A percentile compares a stretch with the other conserved stretches of the same genome.
Evolutionary conservation across 2,888 invertebrate genomes (phyloP).

Genomic region (Pilophorus perplexus): DNA sequence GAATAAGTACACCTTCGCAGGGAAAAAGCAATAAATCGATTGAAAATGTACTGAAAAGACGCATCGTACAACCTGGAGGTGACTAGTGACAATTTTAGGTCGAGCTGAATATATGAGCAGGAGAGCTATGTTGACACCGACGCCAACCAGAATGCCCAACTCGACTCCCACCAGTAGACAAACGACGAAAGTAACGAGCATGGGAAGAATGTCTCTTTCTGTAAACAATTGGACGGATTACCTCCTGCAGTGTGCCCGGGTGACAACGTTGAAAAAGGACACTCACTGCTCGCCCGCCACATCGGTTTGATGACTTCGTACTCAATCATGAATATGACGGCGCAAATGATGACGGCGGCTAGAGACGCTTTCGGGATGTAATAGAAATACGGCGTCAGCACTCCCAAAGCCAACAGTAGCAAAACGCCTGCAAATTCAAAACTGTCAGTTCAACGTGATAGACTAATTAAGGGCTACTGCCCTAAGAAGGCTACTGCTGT

Average conservation of each 20-base stretch:
- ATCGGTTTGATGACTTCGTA: constrained; percentile 80
- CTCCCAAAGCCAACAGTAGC: constrained; percentile 77
- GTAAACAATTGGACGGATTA: constrained; percentile 43
- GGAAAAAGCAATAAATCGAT: background rate
- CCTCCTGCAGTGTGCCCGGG: background rate
- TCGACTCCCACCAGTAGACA: constrained; percentile 82
- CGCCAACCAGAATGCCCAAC: constrained; percentile 79
- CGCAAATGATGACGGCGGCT: constrained; percentile 90
- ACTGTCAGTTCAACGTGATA: too few species aligned
- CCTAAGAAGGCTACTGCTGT: too few species aligned
- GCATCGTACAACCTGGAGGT: constrained; percentile 58
- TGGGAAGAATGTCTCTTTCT: constrained; percentile 69
- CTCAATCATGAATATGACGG: constrained; percentile 93
- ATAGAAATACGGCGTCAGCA: constrained; percentile 85
- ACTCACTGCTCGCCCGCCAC: constrained; percentile 75
- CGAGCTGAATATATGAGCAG: constrained; percentile 77
- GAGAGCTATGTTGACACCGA: constrained; percentile 73
- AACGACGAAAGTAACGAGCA: constrained; percentile 76
- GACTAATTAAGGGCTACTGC: too few species aligned
- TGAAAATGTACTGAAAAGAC: background rate
- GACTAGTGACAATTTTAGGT: constrained; percentile 71
- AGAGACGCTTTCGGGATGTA: constrained; percentile 86
- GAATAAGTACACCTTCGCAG: background rate
- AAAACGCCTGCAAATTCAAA: constrained; percentile 60
- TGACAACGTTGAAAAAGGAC: too few species aligned